phyloP scores from a whole-genome alignment of 2,113 vertebrate species.

The Ovibos moschatus region DNA sequence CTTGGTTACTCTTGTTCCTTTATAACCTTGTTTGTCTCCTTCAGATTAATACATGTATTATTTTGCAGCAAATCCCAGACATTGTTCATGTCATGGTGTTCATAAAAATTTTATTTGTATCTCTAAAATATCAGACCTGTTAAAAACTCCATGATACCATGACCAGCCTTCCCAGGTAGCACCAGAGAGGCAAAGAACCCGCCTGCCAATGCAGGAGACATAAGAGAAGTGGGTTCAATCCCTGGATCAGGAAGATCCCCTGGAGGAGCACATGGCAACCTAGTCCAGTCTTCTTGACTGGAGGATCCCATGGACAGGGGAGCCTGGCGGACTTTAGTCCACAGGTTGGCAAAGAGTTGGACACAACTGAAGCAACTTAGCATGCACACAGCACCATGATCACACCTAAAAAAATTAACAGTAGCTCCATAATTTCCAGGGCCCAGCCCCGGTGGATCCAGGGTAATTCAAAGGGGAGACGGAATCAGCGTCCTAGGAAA shows the following conservation, averaged over 20 bases:
- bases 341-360: accelerated
- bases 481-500: too few species aligned
- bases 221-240: neutral
- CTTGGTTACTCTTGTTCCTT: neutral
- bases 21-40: neutral
- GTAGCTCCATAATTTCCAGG: neutral
- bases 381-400: neutral
- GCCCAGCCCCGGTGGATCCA: too few species aligned
- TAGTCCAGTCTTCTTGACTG: neutral
- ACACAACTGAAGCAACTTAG: neutral
- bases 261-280: neutral
- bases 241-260: neutral
- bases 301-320: neutral
- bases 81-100: neutral
- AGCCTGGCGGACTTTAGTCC: neutral
- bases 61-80: neutral
- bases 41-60: neutral
- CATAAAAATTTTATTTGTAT: neutral
- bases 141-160: too few species aligned
- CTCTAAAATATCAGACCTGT: neutral
- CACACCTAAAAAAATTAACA: neutral
- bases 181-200: neutral
- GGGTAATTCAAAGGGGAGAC: too few species aligned
- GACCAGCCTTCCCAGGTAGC: neutral
- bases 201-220: accelerated